These are phyloP conservation scores for Polietes domitor DNA, from an alignment of 2,888 invertebrate genomes.

Conservation along the genomic window DNA sequence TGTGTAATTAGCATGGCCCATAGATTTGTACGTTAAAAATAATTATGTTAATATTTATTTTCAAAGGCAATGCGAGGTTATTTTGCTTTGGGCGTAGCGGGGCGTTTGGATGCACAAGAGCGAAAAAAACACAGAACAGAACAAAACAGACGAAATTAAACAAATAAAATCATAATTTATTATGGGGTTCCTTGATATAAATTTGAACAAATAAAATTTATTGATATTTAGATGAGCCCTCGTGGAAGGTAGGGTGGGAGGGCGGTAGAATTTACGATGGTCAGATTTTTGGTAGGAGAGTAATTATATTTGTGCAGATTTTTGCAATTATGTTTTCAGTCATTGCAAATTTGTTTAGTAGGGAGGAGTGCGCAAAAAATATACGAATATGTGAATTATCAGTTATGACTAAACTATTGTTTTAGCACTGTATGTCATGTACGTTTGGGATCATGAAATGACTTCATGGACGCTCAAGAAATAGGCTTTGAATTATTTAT, in stretches of 20 bases:
- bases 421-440: no score
- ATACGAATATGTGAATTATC: no score
- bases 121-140: not conserved
- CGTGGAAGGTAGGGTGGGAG: not conserved
- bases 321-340: no score
- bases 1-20: constrained; percentile 65
- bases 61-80: constrained; percentile 2
- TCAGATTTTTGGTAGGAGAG: no score
- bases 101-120: not conserved
- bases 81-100: not conserved
- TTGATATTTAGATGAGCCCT: not conserved
- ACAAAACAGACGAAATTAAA: constrained; percentile 9
- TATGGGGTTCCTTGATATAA: not conserved
- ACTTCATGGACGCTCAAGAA: no score
- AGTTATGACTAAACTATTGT: no score
- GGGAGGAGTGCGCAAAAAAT: no score
- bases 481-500: no score
- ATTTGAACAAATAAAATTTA: constrained; percentile 24
- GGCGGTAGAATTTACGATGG: no score
- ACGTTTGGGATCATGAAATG: no score
- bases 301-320: no score
- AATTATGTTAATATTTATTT: constrained; percentile 66
- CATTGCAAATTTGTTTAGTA: no score
- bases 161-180: constrained; percentile 55
- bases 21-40: constrained; percentile 59